These are phyloP conservation scores for Sebastes vulpes DNA, from an alignment of 2,797 vertebrate species.

Conservation along the genomic window DNA sequence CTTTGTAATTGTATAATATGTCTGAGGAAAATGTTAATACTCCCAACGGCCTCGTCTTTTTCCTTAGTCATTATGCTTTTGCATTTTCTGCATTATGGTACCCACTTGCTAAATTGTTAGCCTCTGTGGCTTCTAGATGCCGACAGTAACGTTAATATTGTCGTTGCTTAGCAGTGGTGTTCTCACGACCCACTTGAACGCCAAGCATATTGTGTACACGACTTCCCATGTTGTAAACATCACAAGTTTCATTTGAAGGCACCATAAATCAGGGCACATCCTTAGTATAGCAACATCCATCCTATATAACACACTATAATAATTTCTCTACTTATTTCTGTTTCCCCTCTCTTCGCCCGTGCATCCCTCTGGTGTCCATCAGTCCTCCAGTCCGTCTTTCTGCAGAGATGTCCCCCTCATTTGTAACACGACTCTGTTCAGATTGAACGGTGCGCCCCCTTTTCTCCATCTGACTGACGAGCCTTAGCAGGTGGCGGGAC, in stretches of 20 bases:
- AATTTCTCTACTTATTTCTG: background rate
- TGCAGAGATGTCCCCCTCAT: constrained; percentile 63
- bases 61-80: too few species aligned
- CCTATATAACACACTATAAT: background rate
- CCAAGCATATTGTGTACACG: too few species aligned
- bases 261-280: constrained; percentile 8
- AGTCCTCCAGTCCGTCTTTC: constrained; percentile 25
- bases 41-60: too few species aligned
- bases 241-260: too few species aligned
- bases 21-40: too few species aligned
- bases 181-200: too few species aligned
- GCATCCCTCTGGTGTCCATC: constrained; percentile 18
- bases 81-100: too few species aligned
- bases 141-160: too few species aligned
- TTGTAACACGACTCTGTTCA: constrained; percentile 73
- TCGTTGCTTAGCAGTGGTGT: fast-evolving
- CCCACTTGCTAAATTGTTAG: too few species aligned
- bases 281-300: background rate
- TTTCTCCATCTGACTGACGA: constrained; percentile 75
- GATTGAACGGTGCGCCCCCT: constrained; percentile 56
- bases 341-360: background rate
- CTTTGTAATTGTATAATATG: too few species aligned
- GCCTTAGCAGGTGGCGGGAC: constrained; percentile 79
- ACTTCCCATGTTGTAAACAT: too few species aligned
- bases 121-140: too few species aligned